Evolutionary conservation across 2,797 vertebrate species (phyloP), one percentile per base, ranked within the genome.

Genomic region (Emys orbicularis): DNA sequence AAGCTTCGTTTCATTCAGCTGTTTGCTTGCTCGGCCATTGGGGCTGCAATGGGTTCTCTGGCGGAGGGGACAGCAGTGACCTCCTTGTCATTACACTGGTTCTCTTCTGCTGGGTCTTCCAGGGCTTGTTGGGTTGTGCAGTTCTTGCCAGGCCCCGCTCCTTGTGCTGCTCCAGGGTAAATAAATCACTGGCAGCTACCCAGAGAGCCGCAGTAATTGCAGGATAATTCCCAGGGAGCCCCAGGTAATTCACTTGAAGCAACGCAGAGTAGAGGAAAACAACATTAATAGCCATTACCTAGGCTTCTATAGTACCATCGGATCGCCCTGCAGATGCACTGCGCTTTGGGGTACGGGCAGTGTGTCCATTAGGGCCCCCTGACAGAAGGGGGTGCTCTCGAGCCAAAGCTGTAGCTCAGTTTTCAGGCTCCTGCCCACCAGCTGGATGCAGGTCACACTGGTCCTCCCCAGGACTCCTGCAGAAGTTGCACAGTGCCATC

Each of bases 231-330:
- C 96, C 61, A 94, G 97, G 96, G 95, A 94, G 96, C 96, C 95
- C 96, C 91, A 92, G 94, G 96, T 98, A 98, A 98, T 98, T 98
- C 98, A 97, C 94, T 98, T 96, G 96, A 97, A 97, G 97, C 77
- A 96, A 97, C 97, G 96, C 97, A 97, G 97, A 97, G 97, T 95
- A 95, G 96, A 95, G 97, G 96, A 97, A 97, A 97, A 97, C 23
- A 92, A 88, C 97, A 96, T 95, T 96, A 96, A 97, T 96, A 96
- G 96, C 97, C 74, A 84, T 97, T 97, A 94, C 96, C 88, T 93
- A 2, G 18, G 93, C 89, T 95, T 97, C 92, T 96, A 93, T 95
- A 88, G 96, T 90, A 94, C 95, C 96, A 82, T 86, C 88, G 0
- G 81, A 50, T 27, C 5, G 19, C 65, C 86, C 90, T 93, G 94